phyloP scores from a whole-genome alignment of 2,797 vertebrate species.

The Pyrrhura leucotis region DNA sequence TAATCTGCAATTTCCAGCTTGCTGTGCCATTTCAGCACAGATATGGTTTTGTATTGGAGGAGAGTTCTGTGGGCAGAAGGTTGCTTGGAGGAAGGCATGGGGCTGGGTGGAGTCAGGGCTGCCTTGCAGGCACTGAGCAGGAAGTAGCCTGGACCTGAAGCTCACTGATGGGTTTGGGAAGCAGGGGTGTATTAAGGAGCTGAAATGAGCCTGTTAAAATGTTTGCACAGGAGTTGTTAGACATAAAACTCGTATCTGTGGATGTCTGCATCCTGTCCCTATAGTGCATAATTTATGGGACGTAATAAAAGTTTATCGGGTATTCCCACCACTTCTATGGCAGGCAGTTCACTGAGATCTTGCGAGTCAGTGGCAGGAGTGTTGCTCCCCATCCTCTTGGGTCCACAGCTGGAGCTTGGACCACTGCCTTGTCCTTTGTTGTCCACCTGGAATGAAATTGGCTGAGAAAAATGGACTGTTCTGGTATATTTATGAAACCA shows the following conservation, averaged over 20 bases:
- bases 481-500: background rate
- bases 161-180: background rate
- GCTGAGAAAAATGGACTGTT: background rate
- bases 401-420: accelerated
- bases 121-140: background rate
- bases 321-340: background rate
- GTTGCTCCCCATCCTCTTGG: background rate
- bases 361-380: background rate
- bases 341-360: background rate
- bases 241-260: background rate
- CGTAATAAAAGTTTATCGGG: background rate
- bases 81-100: accelerated
- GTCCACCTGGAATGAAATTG: background rate
- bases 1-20: background rate
- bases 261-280: background rate
- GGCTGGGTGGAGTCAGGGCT: background rate
- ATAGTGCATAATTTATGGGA: background rate
- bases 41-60: background rate
- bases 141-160: background rate
- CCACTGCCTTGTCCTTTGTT: background rate
- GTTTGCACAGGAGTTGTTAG: background rate
- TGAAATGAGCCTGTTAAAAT: background rate
- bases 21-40: background rate
- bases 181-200: background rate
- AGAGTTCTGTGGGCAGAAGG: background rate